Conservation (phyloP, 2,888 invertebrate species). For the Leptinotarsa haldemani region DNA sequence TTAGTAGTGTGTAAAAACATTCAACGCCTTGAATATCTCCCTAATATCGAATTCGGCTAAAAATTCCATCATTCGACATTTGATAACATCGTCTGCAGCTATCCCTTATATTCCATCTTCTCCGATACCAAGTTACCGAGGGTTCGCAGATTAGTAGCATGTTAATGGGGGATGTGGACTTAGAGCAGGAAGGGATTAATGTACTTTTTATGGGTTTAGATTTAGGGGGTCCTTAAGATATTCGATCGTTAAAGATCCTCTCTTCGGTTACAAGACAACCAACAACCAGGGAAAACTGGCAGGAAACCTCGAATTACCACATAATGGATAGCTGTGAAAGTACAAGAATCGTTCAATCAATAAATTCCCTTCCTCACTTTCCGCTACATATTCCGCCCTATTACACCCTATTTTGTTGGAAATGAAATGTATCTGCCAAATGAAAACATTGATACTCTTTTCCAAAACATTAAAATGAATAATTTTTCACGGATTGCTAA, state of each 20-base stretch:
- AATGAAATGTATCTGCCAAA: too few relatives aligned
- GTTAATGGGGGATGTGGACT: slow-evolving; percentile 36
- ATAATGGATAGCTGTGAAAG: slow-evolving; percentile 1
- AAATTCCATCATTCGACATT: too few relatives aligned
- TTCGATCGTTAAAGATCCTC: slow-evolving; percentile 8
- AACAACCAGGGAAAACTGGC: neutral
- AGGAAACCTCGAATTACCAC: slow-evolving; percentile 8
- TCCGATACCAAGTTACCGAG: neutral
- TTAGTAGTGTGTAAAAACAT: too few relatives aligned
- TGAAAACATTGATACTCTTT: too few relatives aligned
- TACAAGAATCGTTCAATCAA: neutral
- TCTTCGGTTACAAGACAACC: neutral
- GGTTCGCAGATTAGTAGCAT: slow-evolving; percentile 35
- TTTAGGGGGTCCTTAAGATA: neutral
- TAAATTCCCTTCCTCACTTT: neutral
- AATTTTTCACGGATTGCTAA: too few relatives aligned
- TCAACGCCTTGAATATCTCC: too few relatives aligned
- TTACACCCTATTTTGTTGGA: too few relatives aligned
- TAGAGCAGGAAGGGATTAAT: slow-evolving; percentile 37
- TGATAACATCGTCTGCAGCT: too few relatives aligned
- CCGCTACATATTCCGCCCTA: too few relatives aligned
- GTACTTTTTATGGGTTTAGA: slow-evolving; percentile 36
- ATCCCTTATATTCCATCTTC: neutral
- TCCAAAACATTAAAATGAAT: too few relatives aligned
- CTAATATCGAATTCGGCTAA: too few relatives aligned